Base-by-base conservation (phyloP, 2,113 vertebrate genomes). In the Microcebus murinus region DNA sequence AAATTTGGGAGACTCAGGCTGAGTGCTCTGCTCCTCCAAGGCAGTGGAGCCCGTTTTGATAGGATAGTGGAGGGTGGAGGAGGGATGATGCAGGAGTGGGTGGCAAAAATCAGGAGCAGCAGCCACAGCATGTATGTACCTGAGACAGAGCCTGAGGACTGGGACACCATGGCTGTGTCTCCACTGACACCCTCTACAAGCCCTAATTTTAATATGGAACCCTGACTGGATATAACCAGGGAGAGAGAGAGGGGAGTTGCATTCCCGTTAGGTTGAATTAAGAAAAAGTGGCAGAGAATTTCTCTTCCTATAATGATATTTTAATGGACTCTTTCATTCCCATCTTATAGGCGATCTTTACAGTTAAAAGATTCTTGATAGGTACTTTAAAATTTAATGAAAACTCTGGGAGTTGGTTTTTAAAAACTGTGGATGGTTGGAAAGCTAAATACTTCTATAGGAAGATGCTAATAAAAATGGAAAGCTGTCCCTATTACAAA, bases 371-470 rank as follows among this genome's bases (percentile, higher is more conserved):
- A 82, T 83, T 95, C 71, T 70, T 96, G 93, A 97, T 91, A 81
- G 90, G 87, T 67, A 71, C 63, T 97, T 98, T 87, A 97, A 93
- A 96, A 50, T 97, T 97, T 97, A 80, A 97, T 92, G 80, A 92
- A 97, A 97, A 97, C 83, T 91, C 82, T 11, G 11, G 95, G 90
- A 97, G 91, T 76, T 95, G 68, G 45, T 27, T 87, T 96, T 96
- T 65, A 83, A 95, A 95, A 93, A 81, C 90, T 73, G 50, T 31
- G 10, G 57, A 7, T 96, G 74, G 57, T 87, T 96, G 80, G 70
- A 97, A 95, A 70, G 74, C 90, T 87, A 63, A 81, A 76, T 87
- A 90, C 77, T 84, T 92, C 80, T 76, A 8, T 45, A 91, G 94
- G 85, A 87, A 84, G 77, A 67, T n/a, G n/a, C 61, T 95, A 77